Base-by-base conservation (phyloP, 1,140 invertebrate species). In the Leptopilina clavipes region DNA sequence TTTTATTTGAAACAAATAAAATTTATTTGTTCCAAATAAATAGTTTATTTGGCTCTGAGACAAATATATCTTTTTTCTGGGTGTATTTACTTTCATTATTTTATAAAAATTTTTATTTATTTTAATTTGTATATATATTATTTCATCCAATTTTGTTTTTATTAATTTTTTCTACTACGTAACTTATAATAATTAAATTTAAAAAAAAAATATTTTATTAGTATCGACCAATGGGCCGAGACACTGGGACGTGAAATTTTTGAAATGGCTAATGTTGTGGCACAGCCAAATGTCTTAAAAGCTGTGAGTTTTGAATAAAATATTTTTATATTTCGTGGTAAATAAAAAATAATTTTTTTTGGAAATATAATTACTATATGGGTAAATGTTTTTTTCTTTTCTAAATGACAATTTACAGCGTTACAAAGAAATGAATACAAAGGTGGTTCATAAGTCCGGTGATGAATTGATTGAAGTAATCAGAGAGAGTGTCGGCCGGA, bases 381-480 rank as follows among this genome's bases (percentile, higher is more conserved):
- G n/a, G 2, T 22, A 40, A 73, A n/a, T 18, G 10, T 72, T 73
- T 22, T 56, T 31, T 9, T 59, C 17, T 65, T 40, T 45, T 31
- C 25, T 31, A 31, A 52, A 79, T 11, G 73, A 78, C 73, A 12
- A 72, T 31, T 11, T 70, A 76, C 86, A 95, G 94, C 93, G 93
- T 90, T 96, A 96, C 86, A 94, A 93, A 89, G 91, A 91, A 82
- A 92, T 94, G 84, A 95, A 95, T 88, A 94, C 94, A 0, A 91
- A 92, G 80, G 94, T 96, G 17, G 93, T 93, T 83, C 90, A 93
- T 52, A 95, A 96, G 85, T 93, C 96, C 88, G 94, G 95, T 18
- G 92, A 93, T 70, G 92, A 93, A 77, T 92, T 97, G 76, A 92
- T 97, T 73, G 92, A 92, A 70, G 93, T 94, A 37, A 95, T 96